A percentile compares a stretch with the other conserved stretches of the same genome.
Conservation (phyloP, 2,888 invertebrate species). For the Plebejus melissa region DNA sequence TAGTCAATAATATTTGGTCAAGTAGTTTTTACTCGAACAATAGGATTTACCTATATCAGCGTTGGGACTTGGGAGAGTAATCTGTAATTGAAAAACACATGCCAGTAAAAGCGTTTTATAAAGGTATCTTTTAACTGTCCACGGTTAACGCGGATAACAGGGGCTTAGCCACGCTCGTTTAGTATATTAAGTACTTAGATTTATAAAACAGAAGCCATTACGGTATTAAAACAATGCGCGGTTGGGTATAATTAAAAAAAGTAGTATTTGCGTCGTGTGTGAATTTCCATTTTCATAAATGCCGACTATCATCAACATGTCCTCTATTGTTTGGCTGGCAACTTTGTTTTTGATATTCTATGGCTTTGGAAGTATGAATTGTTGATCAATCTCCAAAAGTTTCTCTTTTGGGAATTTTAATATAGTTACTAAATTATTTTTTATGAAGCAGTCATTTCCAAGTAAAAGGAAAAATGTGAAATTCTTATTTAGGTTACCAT, state of each 20-base stretch:
- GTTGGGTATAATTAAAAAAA: conserved; percentile 14
- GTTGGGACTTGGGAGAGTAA: background rate
- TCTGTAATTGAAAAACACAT: background rate
- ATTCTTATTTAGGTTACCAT: background rate
- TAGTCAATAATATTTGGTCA: background rate
- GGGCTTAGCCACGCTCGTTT: conserved; percentile 25
- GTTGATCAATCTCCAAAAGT: background rate
- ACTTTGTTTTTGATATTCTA: background rate
- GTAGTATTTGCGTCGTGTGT: background rate
- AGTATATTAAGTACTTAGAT: conserved; percentile 21
- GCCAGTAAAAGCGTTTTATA: conserved; percentile 12
- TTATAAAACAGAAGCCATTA: conserved; percentile 27
- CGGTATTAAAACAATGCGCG: conserved; percentile 25
- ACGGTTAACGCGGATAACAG: conserved; percentile 24
- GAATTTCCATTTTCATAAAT: background rate
- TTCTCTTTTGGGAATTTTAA: background rate
- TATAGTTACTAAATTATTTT: background rate
- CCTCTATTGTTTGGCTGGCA: background rate
- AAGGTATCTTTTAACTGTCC: conserved; percentile 23
- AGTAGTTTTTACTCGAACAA: background rate
- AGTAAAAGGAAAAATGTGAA: background rate
- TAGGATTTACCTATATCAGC: background rate
- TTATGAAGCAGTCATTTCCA: background rate
- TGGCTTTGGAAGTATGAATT: background rate
- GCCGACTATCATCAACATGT: background rate